Conservation (phyloP, 1,140 invertebrate species). For the Charaxes varanes region DNA sequence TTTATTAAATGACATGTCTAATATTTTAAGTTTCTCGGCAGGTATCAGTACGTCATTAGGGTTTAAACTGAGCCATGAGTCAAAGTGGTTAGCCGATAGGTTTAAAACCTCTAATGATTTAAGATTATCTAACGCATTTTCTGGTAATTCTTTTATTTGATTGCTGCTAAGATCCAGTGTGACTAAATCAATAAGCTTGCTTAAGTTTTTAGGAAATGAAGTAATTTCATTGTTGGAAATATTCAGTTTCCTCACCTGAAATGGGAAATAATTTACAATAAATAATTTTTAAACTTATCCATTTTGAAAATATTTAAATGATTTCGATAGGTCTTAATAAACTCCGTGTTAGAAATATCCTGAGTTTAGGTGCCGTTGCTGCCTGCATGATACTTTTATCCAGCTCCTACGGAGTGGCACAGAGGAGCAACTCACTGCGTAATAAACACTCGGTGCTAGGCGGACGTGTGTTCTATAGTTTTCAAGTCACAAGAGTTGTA, state of each 20-base stretch:
- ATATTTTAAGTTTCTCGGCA: slow-evolving; percentile 59
- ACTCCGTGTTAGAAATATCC: too few relatives aligned
- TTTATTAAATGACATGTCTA: slow-evolving; percentile 71
- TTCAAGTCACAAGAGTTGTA: too few relatives aligned
- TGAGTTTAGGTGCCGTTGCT: too few relatives aligned
- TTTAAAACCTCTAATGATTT: slow-evolving; percentile 69
- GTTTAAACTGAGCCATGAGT: slow-evolving; percentile 71
- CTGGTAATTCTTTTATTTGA: slow-evolving; percentile 54
- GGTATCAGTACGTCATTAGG: slow-evolving; percentile 62
- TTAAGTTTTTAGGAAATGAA: slow-evolving; percentile 59
- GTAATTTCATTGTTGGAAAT: slow-evolving; percentile 79
- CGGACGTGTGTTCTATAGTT: too few relatives aligned
- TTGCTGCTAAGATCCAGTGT: slow-evolving; percentile 76
- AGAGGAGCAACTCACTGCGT: too few relatives aligned
- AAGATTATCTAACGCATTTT: slow-evolving; percentile 65
- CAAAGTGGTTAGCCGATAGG: slow-evolving; percentile 73
- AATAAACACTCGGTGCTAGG: too few relatives aligned
- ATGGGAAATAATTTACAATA: slow-evolving; percentile 26
- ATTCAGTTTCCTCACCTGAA: slow-evolving; percentile 69
- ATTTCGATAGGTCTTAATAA: too few relatives aligned
- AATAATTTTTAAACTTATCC: too few relatives aligned
- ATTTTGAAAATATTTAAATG: too few relatives aligned
- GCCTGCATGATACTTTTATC: too few relatives aligned
- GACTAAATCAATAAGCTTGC: slow-evolving; percentile 59
- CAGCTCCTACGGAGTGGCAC: too few relatives aligned